Evolutionary conservation across 2,888 invertebrate genomes (phyloP).

Genomic region (Patella depressa): DNA sequence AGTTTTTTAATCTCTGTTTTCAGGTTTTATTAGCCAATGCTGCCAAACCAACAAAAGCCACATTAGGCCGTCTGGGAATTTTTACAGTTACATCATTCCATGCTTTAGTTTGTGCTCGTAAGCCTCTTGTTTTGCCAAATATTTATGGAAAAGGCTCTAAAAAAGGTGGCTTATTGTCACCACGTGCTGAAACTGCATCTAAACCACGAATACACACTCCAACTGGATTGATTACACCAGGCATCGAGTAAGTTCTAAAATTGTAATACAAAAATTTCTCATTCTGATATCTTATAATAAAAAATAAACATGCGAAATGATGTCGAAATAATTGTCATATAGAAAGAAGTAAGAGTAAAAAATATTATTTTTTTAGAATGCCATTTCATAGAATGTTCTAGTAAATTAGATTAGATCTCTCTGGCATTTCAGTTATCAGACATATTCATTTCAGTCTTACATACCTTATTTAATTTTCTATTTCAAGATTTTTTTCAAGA

Average conservation of each 20-base stretch:
- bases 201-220: slow-evolving; percentile 39
- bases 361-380: too few relatives aligned
- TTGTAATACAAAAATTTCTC: too few relatives aligned
- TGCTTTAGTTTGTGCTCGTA: slow-evolving; percentile 96
- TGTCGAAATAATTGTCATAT: too few relatives aligned
- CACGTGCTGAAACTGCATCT: slow-evolving; percentile 41
- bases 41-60: slow-evolving; percentile 93
- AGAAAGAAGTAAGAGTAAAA: too few relatives aligned
- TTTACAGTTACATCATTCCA: slow-evolving; percentile 98
- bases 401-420: too few relatives aligned
- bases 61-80: slow-evolving; percentile 93
- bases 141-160: slow-evolving; percentile 56
- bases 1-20: slow-evolving; percentile 66
- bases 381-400: too few relatives aligned
- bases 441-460: too few relatives aligned
- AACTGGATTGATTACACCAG: slow-evolving; percentile 36
- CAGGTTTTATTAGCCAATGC: slow-evolving; percentile 96
- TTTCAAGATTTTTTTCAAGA: too few relatives aligned
- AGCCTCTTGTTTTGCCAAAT: slow-evolving; percentile 76
- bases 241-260: background rate
- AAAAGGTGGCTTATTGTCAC: slow-evolving; percentile 59
- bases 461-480: too few relatives aligned
- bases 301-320: too few relatives aligned
- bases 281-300: too few relatives aligned
- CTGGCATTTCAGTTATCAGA: too few relatives aligned